These are phyloP conservation scores for Caenorhabditis macrosperma DNA, from an alignment of 2,888 invertebrate species.

Conservation along the genomic window DNA sequence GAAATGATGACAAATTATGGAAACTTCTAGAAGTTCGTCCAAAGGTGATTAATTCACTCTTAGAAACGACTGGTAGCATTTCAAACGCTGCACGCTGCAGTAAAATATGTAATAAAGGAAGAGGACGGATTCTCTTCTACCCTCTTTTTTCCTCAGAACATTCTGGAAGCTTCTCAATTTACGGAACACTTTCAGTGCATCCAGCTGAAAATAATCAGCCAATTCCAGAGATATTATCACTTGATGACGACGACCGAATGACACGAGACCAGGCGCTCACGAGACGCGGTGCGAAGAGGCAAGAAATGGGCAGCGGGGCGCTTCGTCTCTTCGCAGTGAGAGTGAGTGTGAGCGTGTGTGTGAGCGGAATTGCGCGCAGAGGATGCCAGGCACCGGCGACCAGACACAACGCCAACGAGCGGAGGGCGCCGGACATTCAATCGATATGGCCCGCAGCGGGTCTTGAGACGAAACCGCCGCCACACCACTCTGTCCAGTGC, in stretches of 20 bases:
- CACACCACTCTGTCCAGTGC: slow-evolving; percentile 4
- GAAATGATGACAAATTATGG: neutral
- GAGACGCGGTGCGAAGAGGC: slow-evolving; percentile 35
- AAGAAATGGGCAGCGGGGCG: slow-evolving; percentile 44
- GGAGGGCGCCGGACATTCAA: slow-evolving; percentile 30
- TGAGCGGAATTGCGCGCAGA: slow-evolving; percentile 9
- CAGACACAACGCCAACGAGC: neutral
- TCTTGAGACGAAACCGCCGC: slow-evolving; percentile 36
- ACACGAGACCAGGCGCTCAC: slow-evolving; percentile 40
- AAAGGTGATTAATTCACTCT: neutral
- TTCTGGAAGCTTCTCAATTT: neutral
- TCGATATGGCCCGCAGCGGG: slow-evolving; percentile 46
- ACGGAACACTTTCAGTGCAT: too few relatives aligned
- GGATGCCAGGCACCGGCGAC: neutral
- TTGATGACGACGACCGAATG: slow-evolving; percentile 20
- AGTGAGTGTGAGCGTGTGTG: slow-evolving; percentile 34
- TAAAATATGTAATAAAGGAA: too few relatives aligned
- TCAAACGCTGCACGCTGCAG: too few relatives aligned
- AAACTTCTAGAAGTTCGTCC: neutral
- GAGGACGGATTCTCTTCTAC: too few relatives aligned
- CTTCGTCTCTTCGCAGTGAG: slow-evolving; percentile 31
- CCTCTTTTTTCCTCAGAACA: too few relatives aligned
- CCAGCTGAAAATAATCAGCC: neutral
- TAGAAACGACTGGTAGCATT: slow-evolving; percentile 19
- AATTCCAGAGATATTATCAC: neutral